Percentiles rank a stretch among this genome's conserved stretches.
Conservation (phyloP, 2,113 vertebrate species). For the Corythornis cristatus region DNA sequence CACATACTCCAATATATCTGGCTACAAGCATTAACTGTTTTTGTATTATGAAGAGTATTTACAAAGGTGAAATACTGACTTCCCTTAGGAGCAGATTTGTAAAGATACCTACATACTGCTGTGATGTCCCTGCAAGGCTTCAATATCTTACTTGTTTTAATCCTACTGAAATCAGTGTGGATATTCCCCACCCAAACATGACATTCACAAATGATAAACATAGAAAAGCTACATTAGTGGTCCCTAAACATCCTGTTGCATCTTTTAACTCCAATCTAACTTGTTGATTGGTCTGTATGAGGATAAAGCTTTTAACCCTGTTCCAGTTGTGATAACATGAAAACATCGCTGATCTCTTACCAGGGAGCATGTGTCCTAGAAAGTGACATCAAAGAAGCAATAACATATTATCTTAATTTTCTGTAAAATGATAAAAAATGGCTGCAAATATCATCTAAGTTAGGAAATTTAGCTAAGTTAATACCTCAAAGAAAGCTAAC, state of each 20-base stretch:
- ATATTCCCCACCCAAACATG: not conserved
- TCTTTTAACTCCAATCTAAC: not conserved
- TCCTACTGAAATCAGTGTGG: not conserved
- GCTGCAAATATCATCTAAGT: not conserved
- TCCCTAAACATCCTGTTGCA: not conserved
- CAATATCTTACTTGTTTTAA: not conserved
- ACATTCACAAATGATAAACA: not conserved
- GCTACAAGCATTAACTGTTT: not conserved
- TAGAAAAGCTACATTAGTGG: not conserved
- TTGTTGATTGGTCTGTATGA: not conserved
- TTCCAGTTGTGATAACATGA: not conserved
- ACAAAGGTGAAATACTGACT: not conserved
- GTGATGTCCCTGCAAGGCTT: too few species aligned
- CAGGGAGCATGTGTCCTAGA: not conserved
- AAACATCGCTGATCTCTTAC: not conserved
- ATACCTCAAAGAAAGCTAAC: not conserved
- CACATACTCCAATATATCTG: not conserved
- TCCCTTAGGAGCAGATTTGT: not conserved
- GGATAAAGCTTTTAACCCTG: not conserved
- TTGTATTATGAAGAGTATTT: not conserved
- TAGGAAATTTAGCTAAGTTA: not conserved
- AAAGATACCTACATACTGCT: not conserved
- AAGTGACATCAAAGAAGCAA: not conserved
- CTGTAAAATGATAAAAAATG: not conserved
- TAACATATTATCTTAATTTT: not conserved